These are phyloP conservation scores for Cepphus grylle DNA, from an alignment of 2,113 vertebrate species.

Conservation along the genomic window DNA sequence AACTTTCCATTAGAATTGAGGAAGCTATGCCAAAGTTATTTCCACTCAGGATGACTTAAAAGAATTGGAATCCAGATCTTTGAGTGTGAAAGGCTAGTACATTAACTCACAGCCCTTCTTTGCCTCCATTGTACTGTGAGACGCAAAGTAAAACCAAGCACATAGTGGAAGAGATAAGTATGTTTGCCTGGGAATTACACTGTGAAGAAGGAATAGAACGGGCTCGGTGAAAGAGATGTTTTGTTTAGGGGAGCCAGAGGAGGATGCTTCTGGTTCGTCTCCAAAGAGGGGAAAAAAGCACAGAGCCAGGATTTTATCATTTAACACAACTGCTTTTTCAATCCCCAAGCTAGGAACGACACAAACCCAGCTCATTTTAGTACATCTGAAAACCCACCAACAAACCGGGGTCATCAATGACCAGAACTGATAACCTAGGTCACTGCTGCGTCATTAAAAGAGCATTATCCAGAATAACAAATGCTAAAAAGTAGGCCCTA, in stretches of 20 bases:
- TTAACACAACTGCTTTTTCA: background rate
- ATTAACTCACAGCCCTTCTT: slow-evolving; percentile 27
- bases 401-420: background rate
- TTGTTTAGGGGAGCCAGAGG: background rate
- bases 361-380: background rate
- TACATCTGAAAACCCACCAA: background rate
- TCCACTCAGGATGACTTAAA: slow-evolving; percentile 49
- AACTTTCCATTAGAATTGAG: slow-evolving; percentile 47
- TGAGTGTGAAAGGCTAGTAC: slow-evolving; percentile 20
- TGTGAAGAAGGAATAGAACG: background rate
- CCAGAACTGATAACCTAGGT: background rate
- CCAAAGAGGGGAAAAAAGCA: background rate
- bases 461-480: background rate
- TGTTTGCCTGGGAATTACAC: slow-evolving; percentile 35
- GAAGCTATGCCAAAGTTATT: slow-evolving; percentile 41
- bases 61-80: slow-evolving; percentile 54
- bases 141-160: slow-evolving; percentile 23
- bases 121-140: slow-evolving; percentile 36
- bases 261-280: slow-evolving; percentile 16
- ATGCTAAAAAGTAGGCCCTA: background rate
- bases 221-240: slow-evolving; percentile 21
- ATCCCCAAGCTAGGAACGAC: background rate
- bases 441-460: background rate
- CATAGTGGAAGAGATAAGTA: slow-evolving; percentile 11
- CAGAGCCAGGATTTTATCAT: background rate